Conservation (phyloP, 2,888 invertebrate species). For the Shargacucullia verbasci region DNA sequence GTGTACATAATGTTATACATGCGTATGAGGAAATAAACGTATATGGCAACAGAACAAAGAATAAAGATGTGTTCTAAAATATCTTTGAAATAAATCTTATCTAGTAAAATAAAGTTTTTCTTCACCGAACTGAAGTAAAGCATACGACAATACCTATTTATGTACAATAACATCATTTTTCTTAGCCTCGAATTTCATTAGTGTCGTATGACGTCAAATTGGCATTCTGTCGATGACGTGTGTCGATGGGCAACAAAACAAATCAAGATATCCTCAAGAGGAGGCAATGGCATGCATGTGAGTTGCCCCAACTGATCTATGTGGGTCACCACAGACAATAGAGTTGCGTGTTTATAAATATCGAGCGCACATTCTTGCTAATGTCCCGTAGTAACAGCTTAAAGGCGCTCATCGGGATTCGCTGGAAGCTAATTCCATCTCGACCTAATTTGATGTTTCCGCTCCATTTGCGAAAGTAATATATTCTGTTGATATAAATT, state of each 20-base stretch:
- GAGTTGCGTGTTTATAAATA: conserved; percentile 66
- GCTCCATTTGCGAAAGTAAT: conserved; percentile 20
- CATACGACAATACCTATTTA: too few relatives aligned
- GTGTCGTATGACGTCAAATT: conserved; percentile 59
- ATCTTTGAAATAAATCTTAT: too few relatives aligned
- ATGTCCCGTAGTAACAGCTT: conserved; percentile 48
- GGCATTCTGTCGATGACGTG: conserved; percentile 62
- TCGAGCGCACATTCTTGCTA: conserved; percentile 53
- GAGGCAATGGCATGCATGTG: conserved; percentile 52
- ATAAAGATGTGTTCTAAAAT: too few relatives aligned
- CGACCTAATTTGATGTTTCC: conserved; percentile 40
- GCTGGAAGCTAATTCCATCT: conserved; percentile 29
- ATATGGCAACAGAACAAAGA: too few relatives aligned
- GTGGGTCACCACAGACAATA: conserved; percentile 71
- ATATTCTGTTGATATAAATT: background rate
- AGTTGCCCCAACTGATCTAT: conserved; percentile 56
- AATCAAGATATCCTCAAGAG: conserved; percentile 55
- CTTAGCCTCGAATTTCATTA: conserved; percentile 28
- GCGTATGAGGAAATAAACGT: background rate
- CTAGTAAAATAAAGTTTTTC: too few relatives aligned
- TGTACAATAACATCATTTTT: too few relatives aligned
- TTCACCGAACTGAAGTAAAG: too few relatives aligned
- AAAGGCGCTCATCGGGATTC: conserved; percentile 26
- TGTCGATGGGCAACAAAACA: conserved; percentile 52
- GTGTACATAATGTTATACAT: background rate